Evolutionary conservation across 1,140 invertebrate genomes (phyloP), one percentile per base, ranked within the genome.

Genomic region (Cydia splendana): DNA sequence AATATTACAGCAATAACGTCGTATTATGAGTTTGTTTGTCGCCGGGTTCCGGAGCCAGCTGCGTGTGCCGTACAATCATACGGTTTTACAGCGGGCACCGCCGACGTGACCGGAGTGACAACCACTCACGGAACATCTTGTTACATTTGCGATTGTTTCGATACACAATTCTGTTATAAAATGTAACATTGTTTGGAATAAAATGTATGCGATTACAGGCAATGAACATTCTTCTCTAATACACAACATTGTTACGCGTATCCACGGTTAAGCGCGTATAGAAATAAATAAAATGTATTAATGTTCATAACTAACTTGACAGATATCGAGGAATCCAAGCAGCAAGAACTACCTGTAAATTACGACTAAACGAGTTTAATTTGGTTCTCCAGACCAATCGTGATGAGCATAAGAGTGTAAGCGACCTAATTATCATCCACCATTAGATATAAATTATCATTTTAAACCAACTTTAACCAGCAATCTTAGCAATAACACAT

Each of bases 1-100:
- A 71, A 71, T 71, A 71, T 71, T n/a, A 71, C 67, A 18, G 67
- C 67, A 71, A 71, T 71, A 71, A 71, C 67, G 34, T 38, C 34
- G n/a, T 71, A 42, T 45, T 71, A 71, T 42, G 67, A 71, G 67
- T 71, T 71, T 71, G 67, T 71, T 71, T 71, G 67, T 30, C 28
- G 65, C 12, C 13, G 65, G 38, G 30, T 45, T 20, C 65, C 12
- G 34, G 6, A 71, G 67, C 34, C 67, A 71, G 67, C 67, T 71
- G 67, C 67, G 67, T 71, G 67, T 71, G 67, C 34, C 30, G 65
- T 38, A 38, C 30, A 67, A 67, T 38, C 34, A 42, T 71, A 38
- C 67, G 24, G 67, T 71, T 71, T 38, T 38, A 71, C 67, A 71
- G 67, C 30, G 34, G 67, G 30, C 30, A 24, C 57, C 13, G 65